Conservation (phyloP, 2,888 invertebrate species). For the Megaustenia siamemsis region DNA sequence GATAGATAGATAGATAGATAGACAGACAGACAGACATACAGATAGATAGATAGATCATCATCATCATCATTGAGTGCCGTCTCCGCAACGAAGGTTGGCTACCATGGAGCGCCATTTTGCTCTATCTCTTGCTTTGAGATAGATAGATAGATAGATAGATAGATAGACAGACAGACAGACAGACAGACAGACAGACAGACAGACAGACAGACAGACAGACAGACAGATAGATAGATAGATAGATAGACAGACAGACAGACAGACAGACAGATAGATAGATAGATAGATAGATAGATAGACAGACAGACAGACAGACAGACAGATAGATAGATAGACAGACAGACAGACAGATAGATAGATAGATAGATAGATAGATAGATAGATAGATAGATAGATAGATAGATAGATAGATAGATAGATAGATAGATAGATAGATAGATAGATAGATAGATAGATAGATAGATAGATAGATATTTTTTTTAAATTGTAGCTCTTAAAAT, state of each 20-base stretch:
- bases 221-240: neutral
- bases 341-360: neutral
- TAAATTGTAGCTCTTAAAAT: too few species aligned
- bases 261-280: neutral
- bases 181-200: neutral
- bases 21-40: neutral
- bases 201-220: neutral
- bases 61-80: too few species aligned
- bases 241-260: neutral
- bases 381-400: neutral
- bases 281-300: slow-evolving; percentile 19
- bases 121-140: too few species aligned
- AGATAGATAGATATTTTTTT: neutral
- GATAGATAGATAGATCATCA: neutral
- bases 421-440: neutral
- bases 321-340: slow-evolving; percentile 23
- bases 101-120: too few species aligned
- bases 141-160: neutral
- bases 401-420: neutral
- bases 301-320: slow-evolving; percentile 34
- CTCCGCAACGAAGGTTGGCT: too few species aligned
- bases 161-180: slow-evolving; percentile 8
- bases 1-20: neutral
- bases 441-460: neutral
- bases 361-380: neutral